phyloP scores from a whole-genome alignment of 2,888 invertebrate genomes.

The Drosophila nigritarsus region DNA sequence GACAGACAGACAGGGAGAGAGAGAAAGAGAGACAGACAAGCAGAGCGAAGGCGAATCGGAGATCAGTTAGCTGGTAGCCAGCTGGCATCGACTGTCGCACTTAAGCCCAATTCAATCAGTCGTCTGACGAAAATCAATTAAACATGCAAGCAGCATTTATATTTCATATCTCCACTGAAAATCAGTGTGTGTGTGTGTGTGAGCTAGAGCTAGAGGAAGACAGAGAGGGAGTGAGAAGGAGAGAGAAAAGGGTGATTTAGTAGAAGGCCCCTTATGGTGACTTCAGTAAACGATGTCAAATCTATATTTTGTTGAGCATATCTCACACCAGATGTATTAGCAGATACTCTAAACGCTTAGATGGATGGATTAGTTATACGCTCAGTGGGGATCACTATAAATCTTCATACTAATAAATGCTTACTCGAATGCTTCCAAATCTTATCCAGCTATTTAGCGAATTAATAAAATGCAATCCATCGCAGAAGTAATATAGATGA shows the following conservation, averaged over 20 bases:
- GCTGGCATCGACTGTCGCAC: conserved; percentile 53
- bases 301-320: neutral
- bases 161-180: conserved; percentile 24
- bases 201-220: neutral
- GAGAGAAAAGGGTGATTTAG: neutral
- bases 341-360: too few species aligned
- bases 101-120: conserved; percentile 73
- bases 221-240: neutral
- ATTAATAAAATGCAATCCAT: neutral
- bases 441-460: neutral
- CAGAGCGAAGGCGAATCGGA: neutral
- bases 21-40: neutral
- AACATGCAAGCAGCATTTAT: conserved; percentile 36
- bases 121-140: conserved; percentile 67
- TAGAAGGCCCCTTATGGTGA: neutral
- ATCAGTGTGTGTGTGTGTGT: conserved; percentile 48
- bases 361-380: neutral
- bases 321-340: neutral
- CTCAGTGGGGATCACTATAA: neutral
- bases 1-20: neutral
- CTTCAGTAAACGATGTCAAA: conserved; percentile 1
- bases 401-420: neutral
- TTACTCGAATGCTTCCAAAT: neutral
- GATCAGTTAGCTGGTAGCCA: conserved; percentile 48
- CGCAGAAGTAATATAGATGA: neutral